Base-by-base conservation (phyloP, 2,797 vertebrate genomes). In the Micromesistius poutassou region DNA sequence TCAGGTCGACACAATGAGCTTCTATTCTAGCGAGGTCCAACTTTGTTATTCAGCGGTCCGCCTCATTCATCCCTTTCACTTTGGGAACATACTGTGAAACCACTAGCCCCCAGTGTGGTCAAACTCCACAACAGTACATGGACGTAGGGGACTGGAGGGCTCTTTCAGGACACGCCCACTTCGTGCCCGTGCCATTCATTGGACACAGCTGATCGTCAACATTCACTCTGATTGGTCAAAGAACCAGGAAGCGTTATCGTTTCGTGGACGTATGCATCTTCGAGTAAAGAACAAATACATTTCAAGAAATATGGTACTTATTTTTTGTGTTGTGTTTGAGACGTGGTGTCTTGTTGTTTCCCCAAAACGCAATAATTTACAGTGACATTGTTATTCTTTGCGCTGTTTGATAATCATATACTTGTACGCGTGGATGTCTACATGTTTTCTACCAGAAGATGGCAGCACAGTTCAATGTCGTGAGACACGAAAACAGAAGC, bases 221-320 rank as follows among this genome's bases (percentile, higher is more conserved):
- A 5, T 12, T n/a, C 2, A 2, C 75, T 81, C 6, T 85, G 79
- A 92, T 93, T 93, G 92, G 93, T 35, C 83, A 25, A 0, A 2
- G 13, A n/a, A 31, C 1, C 3, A 71, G 80, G 78, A 85, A 79
- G 80, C 72, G 2, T 0, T 38, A 28, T 14, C 12, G 0, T 7
- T 31, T 31, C 2, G 0, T 70, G 4, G n/a, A 4, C 82, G 13
- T n/a, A 30, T 30, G 5, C 13, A 62, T 78, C 22, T 31, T 71
- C 31, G 3, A 30, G 85, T 28, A 42, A n/a, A 62, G 22, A 62
- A 62, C 55, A 19, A 8, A 62, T 62, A n/a, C n/a, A 25, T 25
- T 8, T 62, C 55, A 62, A n/a, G 5, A n/a, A 62, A 62, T 25
- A 25, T n/a, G 22, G 55, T 62, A 8, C n/a, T 25, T 62, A 62